Evolutionary conservation across 2,888 invertebrate species (phyloP), one percentile per base, ranked within the genome.

Genomic region (Trilocha varians): DNA sequence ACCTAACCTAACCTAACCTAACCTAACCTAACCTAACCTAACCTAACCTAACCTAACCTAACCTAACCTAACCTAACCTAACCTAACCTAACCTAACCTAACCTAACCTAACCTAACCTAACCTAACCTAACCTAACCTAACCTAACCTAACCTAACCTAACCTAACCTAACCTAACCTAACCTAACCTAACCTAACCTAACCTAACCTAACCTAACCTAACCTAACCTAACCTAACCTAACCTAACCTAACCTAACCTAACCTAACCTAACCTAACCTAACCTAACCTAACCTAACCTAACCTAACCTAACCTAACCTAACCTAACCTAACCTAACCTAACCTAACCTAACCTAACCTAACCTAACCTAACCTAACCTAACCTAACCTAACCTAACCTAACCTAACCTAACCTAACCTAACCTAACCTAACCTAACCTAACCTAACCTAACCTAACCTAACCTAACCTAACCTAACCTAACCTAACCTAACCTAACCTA

Each of bases 161-260:
- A 46, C 55, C 47, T 47, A 54, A 52, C 55, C 45, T 46, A 54
- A 50, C 55, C 44, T 48, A 54, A 48, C 55, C 50, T 46, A 55
- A 52, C 55, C 43, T 45, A 55, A 48, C 55, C 47, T 48, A 55
- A 50, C 55, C 47, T 48, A 53, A 50, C 55, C 47, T 49, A 57
- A 52, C 55, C 45, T 53, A 57, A 50, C 55, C 46, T 50, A 52
- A 48, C 52, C 48, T 47, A 53, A 25, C 32, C 34, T 38, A 42
- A 42, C 42, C 42, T 42, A 42, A 42, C 42, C 42, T 42, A 42
- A 39, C 42, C 42, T 42, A 42, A 42, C 42, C 42, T 42, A 42
- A 39, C 42, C 42, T 42, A 42, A 39, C 42, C 39, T 42, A 42
- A 38, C 42, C 42, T 42, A 42, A 38, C 42, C 42, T 42, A 42